phyloP scores from a whole-genome alignment of 2,888 invertebrate genomes.

The Parnassius apollo region DNA sequence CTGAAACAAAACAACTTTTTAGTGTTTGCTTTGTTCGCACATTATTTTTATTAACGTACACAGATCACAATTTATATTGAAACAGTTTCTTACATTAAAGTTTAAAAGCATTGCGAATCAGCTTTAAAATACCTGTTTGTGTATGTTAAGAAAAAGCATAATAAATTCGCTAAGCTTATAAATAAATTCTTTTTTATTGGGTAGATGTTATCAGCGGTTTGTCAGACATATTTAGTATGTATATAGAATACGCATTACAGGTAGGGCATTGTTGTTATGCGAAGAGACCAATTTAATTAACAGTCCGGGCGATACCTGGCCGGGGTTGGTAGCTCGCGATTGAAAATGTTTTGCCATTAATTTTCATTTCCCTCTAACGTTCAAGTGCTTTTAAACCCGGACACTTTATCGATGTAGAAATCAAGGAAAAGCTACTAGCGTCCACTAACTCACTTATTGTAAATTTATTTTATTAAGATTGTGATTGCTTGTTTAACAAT shows the following conservation, averaged over 20 bases:
- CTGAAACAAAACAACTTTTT: constrained; percentile 78
- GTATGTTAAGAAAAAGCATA: too few species aligned
- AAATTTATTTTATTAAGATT: not conserved
- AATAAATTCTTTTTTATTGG: not conserved
- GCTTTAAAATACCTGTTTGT: too few species aligned
- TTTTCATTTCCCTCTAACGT: constrained; percentile 33
- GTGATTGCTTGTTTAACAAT: constrained; percentile 4
- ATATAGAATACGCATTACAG: constrained; percentile 40
- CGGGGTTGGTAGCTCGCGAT: constrained; percentile 35
- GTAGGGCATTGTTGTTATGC: constrained; percentile 48
- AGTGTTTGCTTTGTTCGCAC: not conserved
- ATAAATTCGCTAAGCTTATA: not conserved
- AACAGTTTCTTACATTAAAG: too few species aligned
- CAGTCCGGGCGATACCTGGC: constrained; percentile 41
- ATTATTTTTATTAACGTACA: too few species aligned
- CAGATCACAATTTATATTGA: too few species aligned
- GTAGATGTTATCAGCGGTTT: constrained; percentile 40
- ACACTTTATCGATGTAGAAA: constrained; percentile 20
- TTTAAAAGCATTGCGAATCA: too few species aligned
- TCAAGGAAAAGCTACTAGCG: constrained; percentile 2
- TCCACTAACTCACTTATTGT: too few species aligned
- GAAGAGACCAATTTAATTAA: constrained; percentile 61
- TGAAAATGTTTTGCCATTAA: constrained; percentile 49
- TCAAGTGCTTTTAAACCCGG: constrained; percentile 24
- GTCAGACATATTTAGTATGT: constrained; percentile 52